Evolutionary conservation across 2,113 vertebrate species (phyloP), one percentile per base, ranked within the genome.

Genomic region (Catharus fuscescens): DNA sequence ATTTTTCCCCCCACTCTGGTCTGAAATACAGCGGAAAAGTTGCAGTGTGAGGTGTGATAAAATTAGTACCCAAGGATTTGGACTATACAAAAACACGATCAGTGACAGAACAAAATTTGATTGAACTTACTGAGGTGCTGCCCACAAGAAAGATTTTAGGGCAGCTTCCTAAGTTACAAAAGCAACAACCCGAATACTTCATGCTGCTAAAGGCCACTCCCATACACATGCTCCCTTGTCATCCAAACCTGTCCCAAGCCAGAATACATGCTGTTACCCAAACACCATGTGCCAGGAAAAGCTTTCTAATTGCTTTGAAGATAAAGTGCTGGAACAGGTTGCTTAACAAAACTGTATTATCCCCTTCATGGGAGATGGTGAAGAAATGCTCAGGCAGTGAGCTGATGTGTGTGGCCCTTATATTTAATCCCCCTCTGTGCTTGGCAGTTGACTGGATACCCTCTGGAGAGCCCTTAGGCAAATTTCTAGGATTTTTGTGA

Each of bases 261-360:
- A 65, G 74, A 48, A 69, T 48, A 29, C 59, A 31, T 48, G 78
- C 90, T 85, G 89, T 40, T 93, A 61, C n/a, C 48, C 87, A 85
- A 94, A 79, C 85, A 80, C 26, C 3, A 4, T n/a, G 16, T 52
- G 36, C 38, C 2, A 2, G 87, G 60, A 78, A 79, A 77, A 81
- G 34, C 57, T 74, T 92, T 89, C 48, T 54, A 28, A 38, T 29
- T 79, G 57, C n/a, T 94, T 79, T 91, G 84, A 93, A 90, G 70
- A 21, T 92, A 13, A 86, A 80, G 28, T 65, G 34, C 61, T 89
- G 65, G 52, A 94, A 66, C 44, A 84, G 77, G 77, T 86, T 91
- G 36, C 65, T 89, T 74, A 87, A 91, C 44, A 78, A 79, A 89
- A 25, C 61, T 42, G 6, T 32, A 4, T 88, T 73, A 82, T 52